Evolutionary conservation across 1,140 invertebrate genomes (phyloP).

Genomic region (Ditylenchus dipsaci): DNA sequence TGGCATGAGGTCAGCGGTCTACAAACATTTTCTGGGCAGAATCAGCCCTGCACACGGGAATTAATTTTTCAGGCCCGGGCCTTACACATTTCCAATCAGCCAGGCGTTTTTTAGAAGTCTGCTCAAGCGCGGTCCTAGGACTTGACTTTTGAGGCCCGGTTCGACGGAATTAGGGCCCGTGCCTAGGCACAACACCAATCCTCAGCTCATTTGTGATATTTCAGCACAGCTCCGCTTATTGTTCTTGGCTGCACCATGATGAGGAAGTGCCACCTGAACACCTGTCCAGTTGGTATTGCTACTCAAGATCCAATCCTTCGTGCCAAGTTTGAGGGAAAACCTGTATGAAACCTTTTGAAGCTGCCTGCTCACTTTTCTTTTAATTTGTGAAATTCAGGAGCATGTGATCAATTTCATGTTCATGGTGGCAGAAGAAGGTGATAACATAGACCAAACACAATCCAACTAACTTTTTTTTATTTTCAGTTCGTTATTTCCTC

Average conservation of each 20-base stretch:
- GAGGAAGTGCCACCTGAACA: conserved; percentile 98
- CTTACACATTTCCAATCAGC: no score
- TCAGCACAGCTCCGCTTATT: conserved; percentile 86
- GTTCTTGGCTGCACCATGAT: conserved; percentile 98
- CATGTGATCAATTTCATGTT: conserved; percentile 96
- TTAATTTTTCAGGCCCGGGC: no score
- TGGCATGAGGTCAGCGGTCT: conserved; percentile 64
- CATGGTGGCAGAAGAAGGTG: conserved; percentile 70
- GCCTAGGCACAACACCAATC: no score
- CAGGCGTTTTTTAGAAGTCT: no score
- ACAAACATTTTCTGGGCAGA: no score
- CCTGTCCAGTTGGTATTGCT: conserved; percentile 95
- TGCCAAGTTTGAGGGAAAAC: conserved; percentile 93
- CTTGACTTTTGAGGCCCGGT: no score
- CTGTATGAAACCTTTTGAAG: conserved; percentile 65
- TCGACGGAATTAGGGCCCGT: no score
- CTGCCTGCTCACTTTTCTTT: not conserved
- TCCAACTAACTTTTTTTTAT: conserved; percentile 67
- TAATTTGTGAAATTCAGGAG: not conserved
- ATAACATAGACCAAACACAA: no score
- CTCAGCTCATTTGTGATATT: no score
- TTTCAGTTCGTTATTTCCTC: conserved; percentile 69
- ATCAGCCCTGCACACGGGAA: no score
- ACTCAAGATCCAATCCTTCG: conserved; percentile 73
- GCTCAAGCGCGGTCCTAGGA: no score